Base-by-base conservation (phyloP, 1,140 invertebrate genomes). In the Pseudomyrmex pallidus region DNA sequence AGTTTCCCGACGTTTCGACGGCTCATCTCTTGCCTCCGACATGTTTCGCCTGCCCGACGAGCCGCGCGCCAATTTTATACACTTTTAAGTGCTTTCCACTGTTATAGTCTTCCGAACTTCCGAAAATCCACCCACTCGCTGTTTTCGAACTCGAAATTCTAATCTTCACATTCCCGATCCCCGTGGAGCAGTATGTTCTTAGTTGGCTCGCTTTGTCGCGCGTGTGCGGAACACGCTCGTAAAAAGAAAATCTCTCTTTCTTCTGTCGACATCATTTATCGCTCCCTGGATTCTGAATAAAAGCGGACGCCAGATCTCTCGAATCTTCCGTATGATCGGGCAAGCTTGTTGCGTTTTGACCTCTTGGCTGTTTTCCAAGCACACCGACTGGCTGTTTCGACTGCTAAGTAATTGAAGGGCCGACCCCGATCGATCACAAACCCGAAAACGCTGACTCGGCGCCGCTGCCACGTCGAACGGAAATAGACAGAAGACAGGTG, bases 11-110 rank as follows among this genome's bases (percentile, higher is more conserved):
- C 13, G 25, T 35, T 46, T 80, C 63, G 17, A n/a, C 57, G 61
- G n/a, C 20, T 74, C 62, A 66, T 70, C 54, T 52, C 70, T 77
- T 84, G 73, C 46, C 62, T 64, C 59, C 63, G 22, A 57, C 46
- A 44, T 64, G 44, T 73, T 67, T 83, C 63, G 52, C 72, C 64
- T 77, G 22, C 15, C 35, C 25, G 72, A 84, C 82, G 35, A 77
- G 48, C 50, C 35, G 5, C 84, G 84, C 86, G 80, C 74, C 62
- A 68, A 77, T 90, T 88, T 88, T 85, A 64, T 91, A 85, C 80
- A 82, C 89, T 90, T 90, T 92, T 91, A 92, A 92, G 91, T 92
- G 91, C 91, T 92, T 93, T 93, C 82, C 85, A 85, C 83, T 92
- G 91, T 93, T 90, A 35, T 35, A 80, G 74, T 83, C 54, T 13